Evolutionary conservation across 2,888 invertebrate genomes (phyloP).

Genomic region (Hesperia comma): DNA sequence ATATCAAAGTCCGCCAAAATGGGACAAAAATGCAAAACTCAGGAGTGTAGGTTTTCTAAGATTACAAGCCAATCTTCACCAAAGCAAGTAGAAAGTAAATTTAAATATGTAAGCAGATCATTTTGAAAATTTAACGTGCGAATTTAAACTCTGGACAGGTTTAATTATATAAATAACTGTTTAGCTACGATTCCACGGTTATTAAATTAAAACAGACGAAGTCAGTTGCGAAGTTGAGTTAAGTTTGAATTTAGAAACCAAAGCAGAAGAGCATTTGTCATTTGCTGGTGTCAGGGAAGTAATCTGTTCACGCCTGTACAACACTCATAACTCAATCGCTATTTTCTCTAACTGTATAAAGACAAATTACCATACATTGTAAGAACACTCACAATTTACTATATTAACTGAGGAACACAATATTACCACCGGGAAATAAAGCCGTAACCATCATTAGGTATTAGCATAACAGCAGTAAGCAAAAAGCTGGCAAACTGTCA

Average conservation of each 20-base stretch:
- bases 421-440: slow-evolving; percentile 54
- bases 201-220: neutral
- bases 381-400: slow-evolving; percentile 33
- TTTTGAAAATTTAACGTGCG: too few species aligned
- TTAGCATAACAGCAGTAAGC: slow-evolving; percentile 65
- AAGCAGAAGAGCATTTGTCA: slow-evolving; percentile 5
- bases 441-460: slow-evolving; percentile 61
- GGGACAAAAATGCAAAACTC: too few species aligned
- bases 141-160: too few species aligned
- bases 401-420: slow-evolving; percentile 33
- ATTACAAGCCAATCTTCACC: too few species aligned
- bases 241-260: neutral
- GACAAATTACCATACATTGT: slow-evolving; percentile 31
- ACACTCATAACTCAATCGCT: slow-evolving; percentile 28
- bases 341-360: slow-evolving; percentile 35
- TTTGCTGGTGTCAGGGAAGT: slow-evolving; percentile 13
- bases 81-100: too few species aligned
- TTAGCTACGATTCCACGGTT: too few species aligned
- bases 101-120: too few species aligned
- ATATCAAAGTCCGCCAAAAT: too few species aligned
- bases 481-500: slow-evolving; percentile 71
- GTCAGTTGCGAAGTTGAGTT: neutral
- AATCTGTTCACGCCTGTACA: slow-evolving; percentile 16
- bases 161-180: too few species aligned
- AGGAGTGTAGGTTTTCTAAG: too few species aligned